Base-by-base conservation (phyloP, 2,113 vertebrate genomes). In the Lethenteron reissneri region DNA sequence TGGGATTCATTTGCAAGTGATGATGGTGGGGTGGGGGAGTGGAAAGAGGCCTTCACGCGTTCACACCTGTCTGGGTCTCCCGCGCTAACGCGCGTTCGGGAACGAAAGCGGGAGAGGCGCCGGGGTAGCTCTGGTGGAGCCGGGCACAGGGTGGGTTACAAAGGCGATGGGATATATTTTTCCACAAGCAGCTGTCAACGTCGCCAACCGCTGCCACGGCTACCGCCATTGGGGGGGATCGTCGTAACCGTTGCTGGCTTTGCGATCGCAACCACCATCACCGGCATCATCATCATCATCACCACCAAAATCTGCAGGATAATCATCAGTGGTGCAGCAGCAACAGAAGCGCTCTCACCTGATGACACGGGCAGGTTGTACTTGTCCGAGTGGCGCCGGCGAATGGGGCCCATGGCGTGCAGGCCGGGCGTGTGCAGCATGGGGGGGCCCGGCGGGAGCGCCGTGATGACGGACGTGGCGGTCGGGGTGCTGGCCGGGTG, bases 281-380 rank as follows among this genome's bases (percentile, higher is more conserved):
- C 25, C 25, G 3, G 25, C 25, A 25, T 25, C 25, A 25, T 25
- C 1, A 56, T 3, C 25, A 41, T 3, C 25, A 15, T 2, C 17
- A 71, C 7, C 57, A 71, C 6, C 12, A 9, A 17, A 8, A 17
- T 57, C 14, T 57, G 13, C 13, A 57, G 56, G 7, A 12, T 15
- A 14, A 14, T 56, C 69, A 41, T 12, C 17, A 1, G 12, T 17
- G 8, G 14, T 56, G 41, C 17, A 56, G 57, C 21, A 57, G 3
- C 56, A n/a, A 13, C 3, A 41, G 58, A 25, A 9, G 15, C 19
- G 41, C 19, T 74, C 80, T 79, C 80, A 99, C 92, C 94, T 84
- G 92, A 97, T 73, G 94, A 94, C 77, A 97, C 94, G 1, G 94
- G 94, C 78, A 92, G 94, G 84, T 90, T 94, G 85, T 91, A 97